These are phyloP conservation scores for Hetaerina titia DNA, from an alignment of 2,888 invertebrate genomes.

Conservation along the genomic window DNA sequence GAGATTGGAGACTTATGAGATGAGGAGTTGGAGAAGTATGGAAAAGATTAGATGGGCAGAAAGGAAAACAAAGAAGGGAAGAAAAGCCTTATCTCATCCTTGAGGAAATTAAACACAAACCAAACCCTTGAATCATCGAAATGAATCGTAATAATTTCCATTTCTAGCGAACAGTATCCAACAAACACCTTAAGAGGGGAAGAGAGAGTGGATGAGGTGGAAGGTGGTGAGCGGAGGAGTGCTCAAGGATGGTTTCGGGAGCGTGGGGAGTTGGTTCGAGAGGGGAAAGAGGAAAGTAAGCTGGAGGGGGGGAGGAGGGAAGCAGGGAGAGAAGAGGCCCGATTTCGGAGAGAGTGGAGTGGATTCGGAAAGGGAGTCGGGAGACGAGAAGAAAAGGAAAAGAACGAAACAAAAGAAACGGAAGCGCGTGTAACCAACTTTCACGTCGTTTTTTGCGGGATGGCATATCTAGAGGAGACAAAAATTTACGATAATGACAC, in stretches of 20 bases:
- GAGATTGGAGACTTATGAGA: too few species aligned
- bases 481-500: not conserved
- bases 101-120: too few species aligned
- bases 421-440: not conserved
- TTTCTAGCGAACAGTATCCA: not conserved
- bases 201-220: not conserved
- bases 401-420: not conserved
- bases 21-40: too few species aligned
- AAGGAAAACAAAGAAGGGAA: too few species aligned
- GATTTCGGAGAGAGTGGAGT: not conserved
- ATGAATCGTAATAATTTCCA: not conserved
- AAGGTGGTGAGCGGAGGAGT: not conserved
- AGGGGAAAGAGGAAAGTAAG: not conserved
- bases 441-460: not conserved
- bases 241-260: too few species aligned
- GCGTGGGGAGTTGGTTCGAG: not conserved
- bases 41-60: too few species aligned
- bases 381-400: not conserved
- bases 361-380: not conserved
- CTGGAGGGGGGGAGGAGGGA: not conserved
- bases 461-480: not conserved
- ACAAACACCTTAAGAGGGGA: not conserved
- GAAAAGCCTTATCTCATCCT: too few species aligned
- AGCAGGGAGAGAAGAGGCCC: not conserved
- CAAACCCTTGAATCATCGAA: too few species aligned